A percentile compares a stretch with the other conserved stretches of the same genome.
phyloP scores from a whole-genome alignment of 2,797 vertebrate species.

The Spheniscus humboldti region DNA sequence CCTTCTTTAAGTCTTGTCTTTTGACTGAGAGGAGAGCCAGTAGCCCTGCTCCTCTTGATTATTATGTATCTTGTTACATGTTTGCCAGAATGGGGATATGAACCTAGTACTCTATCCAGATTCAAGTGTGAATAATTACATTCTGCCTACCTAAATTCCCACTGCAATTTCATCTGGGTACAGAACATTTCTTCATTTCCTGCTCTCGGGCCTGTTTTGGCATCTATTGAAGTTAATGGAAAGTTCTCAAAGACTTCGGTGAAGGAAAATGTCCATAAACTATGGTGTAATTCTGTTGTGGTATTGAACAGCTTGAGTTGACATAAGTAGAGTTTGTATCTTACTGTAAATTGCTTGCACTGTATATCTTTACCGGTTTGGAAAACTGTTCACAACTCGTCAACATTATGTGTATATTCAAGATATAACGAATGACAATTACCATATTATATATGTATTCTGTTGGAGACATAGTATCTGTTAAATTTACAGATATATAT shows the following conservation, averaged over 20 bases:
- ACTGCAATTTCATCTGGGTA: slow-evolving; percentile 29
- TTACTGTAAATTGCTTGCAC: background rate
- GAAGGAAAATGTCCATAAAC: slow-evolving; percentile 2
- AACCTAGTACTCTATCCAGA: background rate
- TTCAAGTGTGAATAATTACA: slow-evolving; percentile 28
- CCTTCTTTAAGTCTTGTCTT: background rate
- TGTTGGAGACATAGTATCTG: background rate
- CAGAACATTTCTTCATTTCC: slow-evolving; percentile 52
- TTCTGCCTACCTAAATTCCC: slow-evolving; percentile 31
- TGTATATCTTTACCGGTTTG: background rate
- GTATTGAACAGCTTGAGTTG: background rate
- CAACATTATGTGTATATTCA: background rate
- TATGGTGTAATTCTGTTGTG: background rate
- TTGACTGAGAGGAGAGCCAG: background rate
- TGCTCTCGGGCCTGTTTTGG: slow-evolving; percentile 13
- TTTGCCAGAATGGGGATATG: background rate
- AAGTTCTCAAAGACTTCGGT: slow-evolving; percentile 22
- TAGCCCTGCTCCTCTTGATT: background rate
- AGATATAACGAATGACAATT: background rate
- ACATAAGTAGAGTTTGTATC: background rate
- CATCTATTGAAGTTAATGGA: slow-evolving; percentile 6
- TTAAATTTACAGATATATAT: background rate
- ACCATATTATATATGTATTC: background rate
- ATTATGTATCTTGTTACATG: background rate
- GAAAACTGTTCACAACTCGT: background rate